Percentiles rank a stretch among this genome's conserved stretches.
These are phyloP conservation scores for Hydriomena furcata DNA, from an alignment of 2,888 invertebrate species.

Conservation along the genomic window DNA sequence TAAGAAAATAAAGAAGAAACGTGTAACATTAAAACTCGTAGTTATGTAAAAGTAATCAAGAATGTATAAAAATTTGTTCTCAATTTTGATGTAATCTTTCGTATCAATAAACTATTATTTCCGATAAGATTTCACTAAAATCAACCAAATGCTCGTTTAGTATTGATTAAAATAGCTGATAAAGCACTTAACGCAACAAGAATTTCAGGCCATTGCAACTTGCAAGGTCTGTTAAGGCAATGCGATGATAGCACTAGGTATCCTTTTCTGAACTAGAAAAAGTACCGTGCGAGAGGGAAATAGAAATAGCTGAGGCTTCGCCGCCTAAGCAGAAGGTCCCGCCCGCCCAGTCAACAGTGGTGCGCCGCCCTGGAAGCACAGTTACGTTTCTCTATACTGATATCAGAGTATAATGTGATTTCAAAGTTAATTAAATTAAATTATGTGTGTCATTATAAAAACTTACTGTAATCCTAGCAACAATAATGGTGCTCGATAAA, in stretches of 20 bases:
- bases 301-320: constrained; percentile 61
- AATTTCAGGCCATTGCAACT: constrained; percentile 20
- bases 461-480: no score
- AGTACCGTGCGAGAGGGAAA: constrained; percentile 56
- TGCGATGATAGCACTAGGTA: constrained; percentile 52
- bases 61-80: no score
- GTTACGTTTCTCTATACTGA: constrained; percentile 28
- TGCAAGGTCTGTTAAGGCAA: constrained; percentile 53
- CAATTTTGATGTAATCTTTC: not conserved
- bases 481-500: no score
- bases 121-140: not conserved
- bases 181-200: constrained; percentile 9
- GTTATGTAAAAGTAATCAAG: no score
- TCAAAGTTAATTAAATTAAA: not conserved
- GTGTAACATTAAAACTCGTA: no score
- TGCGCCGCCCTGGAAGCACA: constrained; percentile 60
- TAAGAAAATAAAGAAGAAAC: no score
- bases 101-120: not conserved
- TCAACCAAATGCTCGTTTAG: not conserved
- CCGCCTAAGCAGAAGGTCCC: constrained; percentile 66
- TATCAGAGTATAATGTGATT: constrained; percentile 25
- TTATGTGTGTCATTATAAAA: no score
- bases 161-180: constrained; percentile 7
- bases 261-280: constrained; percentile 49
- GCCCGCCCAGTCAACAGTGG: constrained; percentile 77